These are phyloP conservation scores for Aptenodytes patagonicus DNA, from an alignment of 2,113 vertebrate genomes.

Conservation along the genomic window DNA sequence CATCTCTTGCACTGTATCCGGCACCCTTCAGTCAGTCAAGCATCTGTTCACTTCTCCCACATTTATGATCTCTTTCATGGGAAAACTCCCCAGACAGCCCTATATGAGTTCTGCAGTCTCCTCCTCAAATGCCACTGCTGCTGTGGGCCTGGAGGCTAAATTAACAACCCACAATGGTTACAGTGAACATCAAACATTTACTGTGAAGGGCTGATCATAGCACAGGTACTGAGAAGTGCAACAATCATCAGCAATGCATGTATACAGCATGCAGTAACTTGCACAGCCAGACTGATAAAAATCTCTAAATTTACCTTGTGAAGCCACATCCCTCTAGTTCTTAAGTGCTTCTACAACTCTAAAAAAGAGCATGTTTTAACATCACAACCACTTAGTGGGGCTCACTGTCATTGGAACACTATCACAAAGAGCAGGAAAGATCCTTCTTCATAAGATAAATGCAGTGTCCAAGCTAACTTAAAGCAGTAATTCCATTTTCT, in stretches of 20 bases:
- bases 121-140: accelerated
- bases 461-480: background rate
- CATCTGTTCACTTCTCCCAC: background rate
- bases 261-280: background rate
- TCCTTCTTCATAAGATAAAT: background rate
- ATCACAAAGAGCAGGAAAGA: background rate
- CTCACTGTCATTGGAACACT: background rate
- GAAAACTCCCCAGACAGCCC: background rate
- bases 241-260: background rate
- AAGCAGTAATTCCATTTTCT: background rate
- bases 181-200: background rate
- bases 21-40: background rate
- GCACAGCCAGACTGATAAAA: background rate
- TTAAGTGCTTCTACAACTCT: background rate
- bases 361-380: background rate
- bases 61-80: background rate
- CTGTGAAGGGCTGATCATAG: background rate
- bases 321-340: background rate
- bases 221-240: background rate
- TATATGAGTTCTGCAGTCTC: background rate
- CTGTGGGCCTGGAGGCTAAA: background rate
- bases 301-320: background rate
- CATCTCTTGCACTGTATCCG: background rate
- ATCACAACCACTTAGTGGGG: background rate
- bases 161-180: background rate